phyloP scores from a whole-genome alignment of 2,888 invertebrate species.

The Drosophila kuntzei region DNA sequence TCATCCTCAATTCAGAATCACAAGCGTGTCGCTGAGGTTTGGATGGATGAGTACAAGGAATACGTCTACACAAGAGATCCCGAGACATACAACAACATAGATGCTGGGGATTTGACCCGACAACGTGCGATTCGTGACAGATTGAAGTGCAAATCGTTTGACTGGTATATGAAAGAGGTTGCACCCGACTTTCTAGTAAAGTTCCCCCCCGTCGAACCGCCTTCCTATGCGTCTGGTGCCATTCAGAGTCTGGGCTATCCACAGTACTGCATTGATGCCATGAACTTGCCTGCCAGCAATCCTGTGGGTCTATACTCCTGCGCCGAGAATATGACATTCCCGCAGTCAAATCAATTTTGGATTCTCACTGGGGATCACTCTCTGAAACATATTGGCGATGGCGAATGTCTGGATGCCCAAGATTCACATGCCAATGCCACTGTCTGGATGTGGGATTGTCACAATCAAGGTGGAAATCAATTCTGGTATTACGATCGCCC shows the following conservation, averaged over 20 bases:
- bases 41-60: slow-evolving; percentile 99
- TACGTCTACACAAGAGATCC: slow-evolving; percentile 93
- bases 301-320: slow-evolving; percentile 81
- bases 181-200: slow-evolving; percentile 95
- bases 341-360: slow-evolving; percentile 82
- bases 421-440: slow-evolving; percentile 89
- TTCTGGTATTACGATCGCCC: slow-evolving; percentile 93
- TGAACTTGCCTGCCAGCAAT: slow-evolving; percentile 84
- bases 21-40: slow-evolving; percentile 96
- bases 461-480: slow-evolving; percentile 96
- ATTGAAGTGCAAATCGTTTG: slow-evolving; percentile 95
- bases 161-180: slow-evolving; percentile 97
- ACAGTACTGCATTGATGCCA: slow-evolving; percentile 90
- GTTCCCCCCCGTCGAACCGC: slow-evolving; percentile 96
- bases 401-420: slow-evolving; percentile 94
- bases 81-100: slow-evolving; percentile 89
- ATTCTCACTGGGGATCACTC: slow-evolving; percentile 81
- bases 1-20: slow-evolving; percentile 89
- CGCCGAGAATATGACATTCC: slow-evolving; percentile 72
- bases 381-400: slow-evolving; percentile 84
- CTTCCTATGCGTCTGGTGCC: slow-evolving; percentile 92
- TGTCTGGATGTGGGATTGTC: slow-evolving; percentile 93
- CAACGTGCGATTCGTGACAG: slow-evolving; percentile 91
- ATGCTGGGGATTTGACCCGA: slow-evolving; percentile 92
- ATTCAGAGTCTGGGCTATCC: slow-evolving; percentile 88